phyloP scores from a whole-genome alignment of 2,888 invertebrate species.

The Ormyrus labotus region DNA sequence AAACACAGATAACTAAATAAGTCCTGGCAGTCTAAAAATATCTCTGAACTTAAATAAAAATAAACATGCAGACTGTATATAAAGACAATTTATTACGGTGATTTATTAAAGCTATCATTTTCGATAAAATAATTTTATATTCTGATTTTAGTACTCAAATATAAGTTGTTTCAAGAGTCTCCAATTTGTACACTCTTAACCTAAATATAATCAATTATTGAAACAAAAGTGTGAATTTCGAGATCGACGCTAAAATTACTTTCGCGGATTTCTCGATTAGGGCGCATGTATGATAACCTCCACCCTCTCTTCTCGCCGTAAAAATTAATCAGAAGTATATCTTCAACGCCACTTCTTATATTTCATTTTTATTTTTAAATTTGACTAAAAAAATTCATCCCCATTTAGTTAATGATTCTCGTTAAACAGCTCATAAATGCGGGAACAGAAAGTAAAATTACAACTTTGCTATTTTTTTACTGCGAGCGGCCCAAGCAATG shows the following conservation, averaged over 20 bases:
- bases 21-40: too few species aligned
- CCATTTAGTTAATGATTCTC: slow-evolving; percentile 12
- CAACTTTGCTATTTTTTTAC: neutral
- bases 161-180: slow-evolving; percentile 1
- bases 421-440: neutral
- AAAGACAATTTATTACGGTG: neutral
- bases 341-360: neutral
- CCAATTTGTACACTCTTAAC: neutral
- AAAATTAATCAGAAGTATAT: neutral
- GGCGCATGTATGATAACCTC: neutral
- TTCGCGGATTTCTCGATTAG: too few species aligned
- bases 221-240: neutral
- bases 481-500: too few species aligned
- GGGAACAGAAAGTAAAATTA: neutral
- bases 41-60: too few species aligned
- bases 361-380: neutral
- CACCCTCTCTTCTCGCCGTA: neutral
- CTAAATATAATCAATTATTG: slow-evolving; percentile 15
- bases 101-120: neutral
- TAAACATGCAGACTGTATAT: neutral
- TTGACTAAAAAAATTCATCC: neutral
- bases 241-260: neutral
- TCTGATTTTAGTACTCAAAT: neutral
- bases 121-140: neutral
- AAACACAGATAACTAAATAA: too few species aligned